Evolutionary conservation across 2,888 invertebrate genomes (phyloP), one percentile per base, ranked within the genome.

Genomic region (Dolichopus griseipennis): DNA sequence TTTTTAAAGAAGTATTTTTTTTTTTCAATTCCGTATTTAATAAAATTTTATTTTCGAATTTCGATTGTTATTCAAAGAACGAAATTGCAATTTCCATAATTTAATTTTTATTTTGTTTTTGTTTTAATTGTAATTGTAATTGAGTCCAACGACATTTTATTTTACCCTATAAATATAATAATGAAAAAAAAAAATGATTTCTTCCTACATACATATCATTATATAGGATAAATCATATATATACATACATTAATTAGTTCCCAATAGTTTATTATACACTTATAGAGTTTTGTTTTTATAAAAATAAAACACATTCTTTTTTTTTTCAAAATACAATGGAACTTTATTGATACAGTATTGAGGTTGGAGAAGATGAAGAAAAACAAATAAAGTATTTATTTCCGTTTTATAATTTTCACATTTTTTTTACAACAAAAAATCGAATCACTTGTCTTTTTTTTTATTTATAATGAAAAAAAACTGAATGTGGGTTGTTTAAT

Each of bases 361-460:
- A 52, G 15, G 52, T 15, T 52, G 52, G n/a, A 52, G 15, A 18
- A 52, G 18, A 52, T 52, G 15, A 12, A 52, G 18, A 18, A 52
- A n/a, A 27, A 27, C 27, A 27, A 27, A 27, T 27, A 27, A 27
- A 27, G 27, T 12, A 37, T 37, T 10, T 37, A 37, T 52, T 52
- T 52, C 52, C 52, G 52, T 52, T 52, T 52, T 18, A 52, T 52
- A 52, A 52, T 52, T 52, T 52, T 52, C n/a, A n/a, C 15, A 52
- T 52, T 52, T 52, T 12, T 15, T 6, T 12, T 3, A 52, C 1
- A n/a, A n/a, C n/a, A 52, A 52, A 52, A 52, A 52, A n/a, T 15
- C 52, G 15, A 52, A n/a, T 52, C 52, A 52, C 52, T 52, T 52
- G 52, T 52, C 52, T 52, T 52, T 27, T 27, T 27, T 27, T 27